phyloP scores from a whole-genome alignment of 2,797 vertebrate genomes.

The Cossypha niveicapilla region DNA sequence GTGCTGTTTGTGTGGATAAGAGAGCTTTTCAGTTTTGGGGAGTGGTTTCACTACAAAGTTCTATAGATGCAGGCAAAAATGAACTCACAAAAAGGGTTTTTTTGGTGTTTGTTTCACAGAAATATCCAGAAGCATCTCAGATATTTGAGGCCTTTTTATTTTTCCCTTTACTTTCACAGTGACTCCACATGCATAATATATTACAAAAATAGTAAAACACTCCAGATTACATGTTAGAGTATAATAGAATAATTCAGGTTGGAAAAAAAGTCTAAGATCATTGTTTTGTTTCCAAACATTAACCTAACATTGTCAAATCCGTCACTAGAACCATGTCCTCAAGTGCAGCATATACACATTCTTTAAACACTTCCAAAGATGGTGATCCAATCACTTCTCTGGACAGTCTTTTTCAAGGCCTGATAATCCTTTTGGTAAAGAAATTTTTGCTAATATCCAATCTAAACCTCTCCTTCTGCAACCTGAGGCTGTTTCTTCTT shows the following conservation, averaged over 20 bases:
- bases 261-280: neutral
- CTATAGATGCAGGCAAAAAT: neutral
- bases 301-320: neutral
- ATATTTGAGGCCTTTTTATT: neutral
- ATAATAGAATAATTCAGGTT: neutral
- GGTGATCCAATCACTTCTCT: neutral
- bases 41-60: neutral
- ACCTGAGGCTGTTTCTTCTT: neutral
- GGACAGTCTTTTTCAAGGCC: neutral
- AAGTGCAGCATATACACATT: neutral
- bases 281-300: neutral
- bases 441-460: neutral
- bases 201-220: neutral
- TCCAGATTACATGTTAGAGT: neutral
- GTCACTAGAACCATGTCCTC: neutral
- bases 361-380: neutral
- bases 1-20: accelerated
- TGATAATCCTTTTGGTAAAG: neutral
- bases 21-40: neutral
- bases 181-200: neutral
- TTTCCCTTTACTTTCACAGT: neutral
- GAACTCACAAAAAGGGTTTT: neutral
- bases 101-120: neutral
- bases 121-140: neutral
- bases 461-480: neutral